phyloP scores from a whole-genome alignment of 2,113 vertebrate genomes.

The human (Homo sapiens) region GRCh38 chr5:14690001-14690500 shows the following conservation, averaged over 20 bases:
- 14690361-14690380: background rate
- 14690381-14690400: background rate
- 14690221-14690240: constrained; percentile 96
- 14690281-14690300: constrained; percentile 93
- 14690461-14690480: background rate
- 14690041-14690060: constrained; percentile 83
- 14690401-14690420: background rate
- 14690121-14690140: constrained; percentile 93
- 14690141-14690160: constrained; percentile 96
- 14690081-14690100: constrained; percentile 91
- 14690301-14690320: constrained; percentile 93
- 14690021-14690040: constrained; percentile 77
- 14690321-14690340: background rate
- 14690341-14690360: background rate
- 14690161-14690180: constrained; percentile 89
- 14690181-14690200: constrained; percentile 87
- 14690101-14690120: constrained; percentile 91
- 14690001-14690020: background rate
- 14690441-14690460: background rate
- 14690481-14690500: background rate
- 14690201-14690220: constrained; percentile 97
- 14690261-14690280: constrained; percentile 95
- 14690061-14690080: constrained; percentile 83
- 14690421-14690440: background rate
- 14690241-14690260: constrained; percentile 90